Percentiles rank a stretch among this genome's conserved stretches.
Conservation (phyloP, 2,888 invertebrate species). For the Gandaritis pyraliata region DNA sequence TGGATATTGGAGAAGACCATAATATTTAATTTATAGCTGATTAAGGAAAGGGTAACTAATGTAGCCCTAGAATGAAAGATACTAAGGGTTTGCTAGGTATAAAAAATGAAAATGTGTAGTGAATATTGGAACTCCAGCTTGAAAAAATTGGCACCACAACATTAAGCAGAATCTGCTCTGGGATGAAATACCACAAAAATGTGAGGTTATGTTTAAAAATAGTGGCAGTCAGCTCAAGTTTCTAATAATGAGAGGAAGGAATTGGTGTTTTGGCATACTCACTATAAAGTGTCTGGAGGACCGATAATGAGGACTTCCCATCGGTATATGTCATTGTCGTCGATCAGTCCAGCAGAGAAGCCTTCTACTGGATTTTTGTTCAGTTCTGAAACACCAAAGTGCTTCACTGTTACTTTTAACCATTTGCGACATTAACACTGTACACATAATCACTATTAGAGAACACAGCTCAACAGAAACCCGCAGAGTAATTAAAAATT, state of each 20-base stretch:
- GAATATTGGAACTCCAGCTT: too few species aligned
- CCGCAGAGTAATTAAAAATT: conserved; percentile 45
- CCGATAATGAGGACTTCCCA: conserved; percentile 99
- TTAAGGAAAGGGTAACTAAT: too few species aligned
- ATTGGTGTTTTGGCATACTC: conserved; percentile 77
- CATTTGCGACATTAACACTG: conserved; percentile 11
- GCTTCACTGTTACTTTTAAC: conserved; percentile 9
- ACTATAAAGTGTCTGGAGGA: conserved; percentile 99
- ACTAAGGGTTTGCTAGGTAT: too few species aligned
- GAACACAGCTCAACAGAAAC: conserved; percentile 53
- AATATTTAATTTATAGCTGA: too few species aligned
- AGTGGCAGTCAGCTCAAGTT: conserved; percentile 30
- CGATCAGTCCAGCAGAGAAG: conserved; percentile 99
- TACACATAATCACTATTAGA: conserved; percentile 1
- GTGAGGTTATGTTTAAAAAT: conserved; percentile 44
- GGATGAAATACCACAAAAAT: conserved; percentile 25
- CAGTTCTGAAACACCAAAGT: conserved; percentile 90
- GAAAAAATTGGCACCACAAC: too few species aligned
- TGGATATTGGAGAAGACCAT: too few species aligned
- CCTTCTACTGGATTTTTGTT: conserved; percentile 99
- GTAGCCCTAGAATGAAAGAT: too few species aligned
- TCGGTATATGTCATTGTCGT: conserved; percentile 99
- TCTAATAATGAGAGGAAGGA: conserved; percentile 6
- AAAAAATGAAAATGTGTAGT: too few species aligned
- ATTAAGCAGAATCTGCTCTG: conserved; percentile 5